phyloP scores from a whole-genome alignment of 1,140 invertebrate genomes.

The Monochamus saltuarius region DNA sequence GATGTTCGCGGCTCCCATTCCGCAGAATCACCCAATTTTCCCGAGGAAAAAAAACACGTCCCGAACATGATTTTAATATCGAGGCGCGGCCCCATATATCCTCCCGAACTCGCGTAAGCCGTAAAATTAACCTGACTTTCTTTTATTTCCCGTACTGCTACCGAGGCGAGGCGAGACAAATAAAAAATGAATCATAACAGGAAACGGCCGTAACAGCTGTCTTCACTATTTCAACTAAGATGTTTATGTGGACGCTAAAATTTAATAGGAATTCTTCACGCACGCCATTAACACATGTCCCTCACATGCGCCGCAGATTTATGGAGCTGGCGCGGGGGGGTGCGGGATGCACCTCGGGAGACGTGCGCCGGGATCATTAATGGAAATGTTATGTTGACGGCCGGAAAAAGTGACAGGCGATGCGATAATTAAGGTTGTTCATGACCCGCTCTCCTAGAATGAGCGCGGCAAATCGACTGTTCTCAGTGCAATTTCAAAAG shows the following conservation, averaged over 20 bases:
- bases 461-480: too few species aligned
- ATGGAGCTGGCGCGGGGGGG: not conserved
- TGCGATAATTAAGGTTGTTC: not conserved
- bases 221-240: constrained; percentile 15
- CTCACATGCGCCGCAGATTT: constrained; percentile 11
- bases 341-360: not conserved
- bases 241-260: constrained; percentile 16
- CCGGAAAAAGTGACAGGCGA: constrained; percentile 6
- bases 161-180: not conserved
- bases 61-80: too few species aligned
- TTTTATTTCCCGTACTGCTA: not conserved
- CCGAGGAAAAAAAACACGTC: too few species aligned
- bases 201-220: constrained; percentile 13
- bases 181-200: constrained; percentile 10
- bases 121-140: too few species aligned
- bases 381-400: constrained; percentile 1
- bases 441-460: not conserved
- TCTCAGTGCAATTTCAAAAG: too few species aligned
- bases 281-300: constrained; percentile 15
- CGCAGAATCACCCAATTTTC: too few species aligned
- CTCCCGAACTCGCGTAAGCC: too few species aligned
- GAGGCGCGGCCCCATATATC: too few species aligned
- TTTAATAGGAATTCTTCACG: constrained; percentile 13
- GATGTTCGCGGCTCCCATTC: too few species aligned
- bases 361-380: constrained; percentile 5